Conservation (phyloP, 2,797 vertebrate species). For the Muscicapa striata region DNA sequence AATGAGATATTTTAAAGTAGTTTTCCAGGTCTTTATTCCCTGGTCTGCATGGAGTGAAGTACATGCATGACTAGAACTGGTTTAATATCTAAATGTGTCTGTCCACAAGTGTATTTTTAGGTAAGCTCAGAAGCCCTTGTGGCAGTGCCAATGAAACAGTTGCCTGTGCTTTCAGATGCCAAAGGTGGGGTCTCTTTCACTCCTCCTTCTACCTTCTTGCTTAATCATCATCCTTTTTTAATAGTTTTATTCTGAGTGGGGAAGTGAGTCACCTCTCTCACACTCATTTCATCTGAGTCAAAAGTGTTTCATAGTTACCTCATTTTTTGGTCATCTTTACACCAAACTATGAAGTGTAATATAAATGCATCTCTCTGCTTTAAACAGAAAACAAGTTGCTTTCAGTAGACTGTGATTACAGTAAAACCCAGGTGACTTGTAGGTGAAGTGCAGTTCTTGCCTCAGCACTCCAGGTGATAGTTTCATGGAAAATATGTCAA, state of each 20-base stretch:
- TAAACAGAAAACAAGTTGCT: background rate
- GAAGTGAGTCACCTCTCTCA: background rate
- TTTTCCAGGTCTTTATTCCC: background rate
- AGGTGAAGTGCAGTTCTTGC: background rate
- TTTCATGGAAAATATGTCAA: background rate
- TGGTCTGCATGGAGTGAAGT: background rate
- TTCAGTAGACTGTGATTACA: background rate
- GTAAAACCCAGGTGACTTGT: background rate
- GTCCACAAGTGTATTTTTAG: background rate
- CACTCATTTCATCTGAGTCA: background rate
- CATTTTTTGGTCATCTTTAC: background rate
- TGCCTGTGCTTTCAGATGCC: background rate
- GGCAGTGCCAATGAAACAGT: background rate
- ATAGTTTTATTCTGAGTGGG: background rate
- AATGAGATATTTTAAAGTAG: background rate
- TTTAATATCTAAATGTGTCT: background rate
- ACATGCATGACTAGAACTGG: background rate
- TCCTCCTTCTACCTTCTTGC: background rate
- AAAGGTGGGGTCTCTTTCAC: background rate
- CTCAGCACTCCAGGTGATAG: background rate
- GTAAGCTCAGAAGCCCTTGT: background rate
- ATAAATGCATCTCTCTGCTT: background rate
- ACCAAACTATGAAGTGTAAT: background rate
- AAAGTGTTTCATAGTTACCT: background rate
- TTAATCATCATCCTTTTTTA: background rate